phyloP scores from a whole-genome alignment of 2,888 invertebrate genomes.

The Cantharis flavilabris region DNA sequence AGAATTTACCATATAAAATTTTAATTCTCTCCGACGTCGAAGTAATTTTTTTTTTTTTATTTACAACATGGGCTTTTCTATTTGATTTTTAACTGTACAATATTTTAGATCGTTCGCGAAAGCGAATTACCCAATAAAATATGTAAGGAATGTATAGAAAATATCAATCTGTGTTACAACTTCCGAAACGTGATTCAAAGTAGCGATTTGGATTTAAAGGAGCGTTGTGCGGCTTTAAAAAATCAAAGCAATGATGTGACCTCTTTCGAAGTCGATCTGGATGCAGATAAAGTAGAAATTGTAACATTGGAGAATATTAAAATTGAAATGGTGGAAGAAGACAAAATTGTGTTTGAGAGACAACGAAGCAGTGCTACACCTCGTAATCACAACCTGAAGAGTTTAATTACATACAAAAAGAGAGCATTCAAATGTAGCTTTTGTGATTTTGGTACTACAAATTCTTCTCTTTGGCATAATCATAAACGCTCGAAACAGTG shows the following conservation, averaged over 20 bases:
- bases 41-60: background rate
- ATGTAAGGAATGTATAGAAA: conserved; percentile 16
- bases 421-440: conserved; percentile 6
- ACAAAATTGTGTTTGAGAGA: background rate
- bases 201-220: conserved; percentile 8
- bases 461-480: background rate
- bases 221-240: conserved; percentile 8
- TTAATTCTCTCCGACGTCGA: conserved; percentile 1
- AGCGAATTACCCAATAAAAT: conserved; percentile 12
- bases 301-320: background rate
- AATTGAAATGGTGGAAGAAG: background rate
- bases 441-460: conserved; percentile 3
- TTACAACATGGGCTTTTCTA: background rate
- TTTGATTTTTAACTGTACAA: background rate
- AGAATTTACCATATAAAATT: conserved; percentile 11
- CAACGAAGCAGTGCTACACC: background rate
- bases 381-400: background rate
- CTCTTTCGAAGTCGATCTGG: background rate
- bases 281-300: background rate
- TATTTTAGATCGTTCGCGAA: conserved; percentile 1
- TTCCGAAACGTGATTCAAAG: conserved; percentile 23
- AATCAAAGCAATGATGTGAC: background rate
- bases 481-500: conserved; percentile 10
- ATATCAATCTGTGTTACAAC: conserved; percentile 14
- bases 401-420: conserved; percentile 5